These are phyloP conservation scores for Mesochorus sp. DNA, from an alignment of 2,888 invertebrate genomes.

Conservation along the genomic window DNA sequence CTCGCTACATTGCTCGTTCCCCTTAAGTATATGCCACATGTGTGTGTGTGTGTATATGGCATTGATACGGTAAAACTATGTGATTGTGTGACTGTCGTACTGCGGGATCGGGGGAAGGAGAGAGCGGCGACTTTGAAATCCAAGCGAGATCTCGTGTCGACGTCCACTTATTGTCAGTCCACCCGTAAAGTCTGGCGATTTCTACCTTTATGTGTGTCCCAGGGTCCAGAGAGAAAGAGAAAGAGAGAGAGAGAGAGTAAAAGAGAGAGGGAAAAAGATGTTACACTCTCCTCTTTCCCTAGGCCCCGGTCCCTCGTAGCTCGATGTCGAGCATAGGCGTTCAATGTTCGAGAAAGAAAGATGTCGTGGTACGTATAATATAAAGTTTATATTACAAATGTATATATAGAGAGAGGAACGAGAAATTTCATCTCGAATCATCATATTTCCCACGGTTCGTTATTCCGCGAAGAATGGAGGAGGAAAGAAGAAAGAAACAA, in stretches of 20 bases:
- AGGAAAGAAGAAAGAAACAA: too few species aligned
- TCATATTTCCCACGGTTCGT: too few species aligned
- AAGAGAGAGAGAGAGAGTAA: too few species aligned
- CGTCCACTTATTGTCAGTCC: conserved; percentile 62
- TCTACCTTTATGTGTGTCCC: conserved; percentile 19
- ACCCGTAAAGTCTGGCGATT: conserved; percentile 60
- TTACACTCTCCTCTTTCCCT: too few species aligned
- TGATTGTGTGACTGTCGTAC: conserved; percentile 44
- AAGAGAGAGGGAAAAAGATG: too few species aligned
- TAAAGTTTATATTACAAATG: not conserved
- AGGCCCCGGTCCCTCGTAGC: too few species aligned
- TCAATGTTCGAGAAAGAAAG: conserved; percentile 36
- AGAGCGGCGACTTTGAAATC: conserved; percentile 60
- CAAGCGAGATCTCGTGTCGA: conserved; percentile 61
- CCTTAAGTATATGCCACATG: not conserved
- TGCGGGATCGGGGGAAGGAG: not conserved
- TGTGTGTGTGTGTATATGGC: conserved; percentile 1
- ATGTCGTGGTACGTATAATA: not conserved
- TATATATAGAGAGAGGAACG: too few species aligned
- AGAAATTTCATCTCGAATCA: too few species aligned
- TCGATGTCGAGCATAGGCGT: conserved; percentile 14
- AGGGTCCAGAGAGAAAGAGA: conserved; percentile 9
- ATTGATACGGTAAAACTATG: conserved; percentile 21
- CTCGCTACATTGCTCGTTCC: conserved; percentile 49
- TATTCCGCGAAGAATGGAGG: too few species aligned